phyloP scores from a whole-genome alignment of 1,140 invertebrate genomes.

The Augochlora pura region DNA sequence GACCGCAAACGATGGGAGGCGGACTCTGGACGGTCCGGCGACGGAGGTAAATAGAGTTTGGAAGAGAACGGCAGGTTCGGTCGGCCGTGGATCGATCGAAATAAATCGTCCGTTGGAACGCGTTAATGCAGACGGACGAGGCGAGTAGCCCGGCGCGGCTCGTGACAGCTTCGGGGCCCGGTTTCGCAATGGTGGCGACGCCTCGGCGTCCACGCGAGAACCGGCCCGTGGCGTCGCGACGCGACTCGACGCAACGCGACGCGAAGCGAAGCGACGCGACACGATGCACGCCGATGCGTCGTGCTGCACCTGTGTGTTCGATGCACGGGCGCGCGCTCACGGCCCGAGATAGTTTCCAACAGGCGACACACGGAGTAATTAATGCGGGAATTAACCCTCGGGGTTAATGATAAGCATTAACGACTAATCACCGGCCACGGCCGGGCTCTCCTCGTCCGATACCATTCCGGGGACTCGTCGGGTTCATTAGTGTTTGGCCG shows the following conservation, averaged over 20 bases:
- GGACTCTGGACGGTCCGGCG: neutral
- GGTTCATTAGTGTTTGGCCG: slow-evolving; percentile 59
- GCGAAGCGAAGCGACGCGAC: neutral
- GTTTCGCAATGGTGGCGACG: slow-evolving; percentile 35
- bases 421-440: slow-evolving; percentile 70
- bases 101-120: neutral
- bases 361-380: slow-evolving; percentile 61
- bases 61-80: neutral
- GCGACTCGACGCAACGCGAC: too few species aligned
- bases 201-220: slow-evolving; percentile 1
- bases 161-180: neutral
- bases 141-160: neutral
- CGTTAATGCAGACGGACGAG: neutral
- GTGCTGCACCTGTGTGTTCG: slow-evolving; percentile 45
- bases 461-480: slow-evolving; percentile 57
- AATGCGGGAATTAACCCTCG: slow-evolving; percentile 72
- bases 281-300: neutral
- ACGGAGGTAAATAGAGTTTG: neutral
- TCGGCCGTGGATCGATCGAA: neutral
- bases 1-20: neutral
- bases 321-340: slow-evolving; percentile 19
- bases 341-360: slow-evolving; percentile 57
- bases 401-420: slow-evolving; percentile 76
- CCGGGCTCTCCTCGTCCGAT: slow-evolving; percentile 44
- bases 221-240: too few species aligned